Evolutionary conservation across 1,140 invertebrate species (phyloP).

Genomic region (Campoletis sonorensis): DNA sequence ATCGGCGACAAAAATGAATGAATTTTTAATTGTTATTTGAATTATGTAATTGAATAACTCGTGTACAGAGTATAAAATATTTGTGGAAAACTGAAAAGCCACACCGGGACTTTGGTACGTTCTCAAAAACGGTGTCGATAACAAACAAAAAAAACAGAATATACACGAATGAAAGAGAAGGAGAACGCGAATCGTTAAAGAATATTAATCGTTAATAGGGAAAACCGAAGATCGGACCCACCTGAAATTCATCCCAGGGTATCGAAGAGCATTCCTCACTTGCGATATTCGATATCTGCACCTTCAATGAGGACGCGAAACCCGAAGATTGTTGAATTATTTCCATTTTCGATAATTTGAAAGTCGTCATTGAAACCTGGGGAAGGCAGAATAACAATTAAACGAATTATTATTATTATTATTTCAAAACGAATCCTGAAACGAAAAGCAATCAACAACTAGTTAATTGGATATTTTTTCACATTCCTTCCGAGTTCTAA

Average conservation of each 20-base stretch:
- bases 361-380: slow-evolving; percentile 89
- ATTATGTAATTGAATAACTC: not conserved
- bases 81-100: slow-evolving; percentile 27
- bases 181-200: slow-evolving; percentile 17
- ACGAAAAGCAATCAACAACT: too few relatives aligned
- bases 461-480: too few relatives aligned
- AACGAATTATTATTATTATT: too few relatives aligned
- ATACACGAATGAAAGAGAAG: slow-evolving; percentile 46
- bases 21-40: not conserved
- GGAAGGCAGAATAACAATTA: slow-evolving; percentile 45
- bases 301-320: slow-evolving; percentile 83
- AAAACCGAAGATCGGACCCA: slow-evolving; percentile 67
- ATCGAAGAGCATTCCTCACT: slow-evolving; percentile 91
- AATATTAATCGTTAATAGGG: slow-evolving; percentile 5
- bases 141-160: slow-evolving; percentile 38
- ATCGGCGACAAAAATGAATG: not conserved
- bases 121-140: slow-evolving; percentile 47
- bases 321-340: slow-evolving; percentile 88
- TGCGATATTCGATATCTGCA: slow-evolving; percentile 86
- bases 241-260: slow-evolving; percentile 96
- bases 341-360: slow-evolving; percentile 89
- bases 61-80: too few relatives aligned
- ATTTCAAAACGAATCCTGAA: too few relatives aligned
- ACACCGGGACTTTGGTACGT: slow-evolving; percentile 41
- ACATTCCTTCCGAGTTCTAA: too few relatives aligned